Evolutionary conservation across 37 sponge, comb jelly and placozoan genomes (phyloP).

Genomic region (Oscarella lobularis): DNA sequence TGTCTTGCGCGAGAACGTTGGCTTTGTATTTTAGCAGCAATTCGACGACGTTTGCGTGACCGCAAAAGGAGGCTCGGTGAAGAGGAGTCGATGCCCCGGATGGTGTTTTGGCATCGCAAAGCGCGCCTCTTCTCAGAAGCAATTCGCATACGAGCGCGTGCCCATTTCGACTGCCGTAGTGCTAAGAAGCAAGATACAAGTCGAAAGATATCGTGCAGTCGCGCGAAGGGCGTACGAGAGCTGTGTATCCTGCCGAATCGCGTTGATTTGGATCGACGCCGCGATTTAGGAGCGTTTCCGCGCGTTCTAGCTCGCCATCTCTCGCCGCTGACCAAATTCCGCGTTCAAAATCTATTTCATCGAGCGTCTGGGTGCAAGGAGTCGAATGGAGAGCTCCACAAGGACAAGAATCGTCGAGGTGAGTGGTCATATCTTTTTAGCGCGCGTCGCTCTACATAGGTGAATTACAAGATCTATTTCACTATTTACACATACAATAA

Average conservation of each 20-base stretch:
- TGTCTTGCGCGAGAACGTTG: background rate
- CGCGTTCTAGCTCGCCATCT: constrained; percentile 41
- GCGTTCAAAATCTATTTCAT: constrained; percentile 70
- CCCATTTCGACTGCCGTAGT: constrained; percentile 67
- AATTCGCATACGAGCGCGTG: constrained; percentile 28
- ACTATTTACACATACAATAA: no score
- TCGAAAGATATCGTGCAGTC: no score
- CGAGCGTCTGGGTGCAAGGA: background rate
- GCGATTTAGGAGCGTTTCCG: constrained; percentile 13
- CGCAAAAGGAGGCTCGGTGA: constrained; percentile 1
- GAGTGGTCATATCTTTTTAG: no score
- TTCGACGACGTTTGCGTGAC: background rate
- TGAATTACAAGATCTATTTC: no score
- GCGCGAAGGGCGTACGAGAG: constrained; percentile 4
- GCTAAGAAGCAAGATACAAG: no score
- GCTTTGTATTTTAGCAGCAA: background rate
- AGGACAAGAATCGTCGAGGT: no score
- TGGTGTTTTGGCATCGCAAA: constrained; percentile 46
- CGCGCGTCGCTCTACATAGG: no score
- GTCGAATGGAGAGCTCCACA: no score
- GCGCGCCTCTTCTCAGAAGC: constrained; percentile 40
- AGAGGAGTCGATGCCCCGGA: background rate
- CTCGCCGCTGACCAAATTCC: constrained; percentile 81
- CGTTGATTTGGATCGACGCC: background rate
- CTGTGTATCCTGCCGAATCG: background rate